These are phyloP conservation scores for Eupithecia dodoneata DNA, from an alignment of 2,888 invertebrate species.

Conservation along the genomic window DNA sequence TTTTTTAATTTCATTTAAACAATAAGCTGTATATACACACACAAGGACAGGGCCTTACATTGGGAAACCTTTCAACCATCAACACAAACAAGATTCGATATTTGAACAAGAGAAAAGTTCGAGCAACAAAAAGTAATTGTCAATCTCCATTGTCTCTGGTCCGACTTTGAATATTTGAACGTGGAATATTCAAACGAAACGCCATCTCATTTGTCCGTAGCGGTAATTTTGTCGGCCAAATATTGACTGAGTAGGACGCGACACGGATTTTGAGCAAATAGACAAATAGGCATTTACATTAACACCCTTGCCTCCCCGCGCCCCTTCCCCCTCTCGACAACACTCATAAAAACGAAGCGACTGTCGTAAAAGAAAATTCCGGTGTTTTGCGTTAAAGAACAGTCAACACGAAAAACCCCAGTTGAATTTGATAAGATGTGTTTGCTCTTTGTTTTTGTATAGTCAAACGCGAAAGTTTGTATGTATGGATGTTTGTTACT, in stretches of 20 bases:
- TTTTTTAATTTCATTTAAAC: neutral
- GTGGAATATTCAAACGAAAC: conserved; percentile 62
- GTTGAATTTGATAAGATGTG: conserved; percentile 39
- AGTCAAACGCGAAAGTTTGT: neutral
- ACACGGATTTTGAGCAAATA: conserved; percentile 82
- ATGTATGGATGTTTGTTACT: too few species aligned
- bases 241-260: conserved; percentile 80
- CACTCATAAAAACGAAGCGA: conserved; percentile 49
- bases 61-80: neutral
- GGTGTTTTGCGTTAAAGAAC: conserved; percentile 48
- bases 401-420: conserved; percentile 47
- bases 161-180: conserved; percentile 45
- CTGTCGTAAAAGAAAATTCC: conserved; percentile 48
- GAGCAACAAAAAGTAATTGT: conserved; percentile 35
- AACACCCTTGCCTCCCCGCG: conserved; percentile 58
- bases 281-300: conserved; percentile 80
- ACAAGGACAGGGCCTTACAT: neutral
- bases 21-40: neutral
- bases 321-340: conserved; percentile 45
- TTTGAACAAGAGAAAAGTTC: conserved; percentile 32
- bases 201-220: conserved; percentile 76
- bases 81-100: conserved; percentile 15
- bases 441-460: conserved; percentile 36
- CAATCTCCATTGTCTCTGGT: conserved; percentile 43
- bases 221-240: conserved; percentile 79